Evolutionary conservation across 2,113 vertebrate species (phyloP).

Genomic region (Xiphophorus couchianus): DNA sequence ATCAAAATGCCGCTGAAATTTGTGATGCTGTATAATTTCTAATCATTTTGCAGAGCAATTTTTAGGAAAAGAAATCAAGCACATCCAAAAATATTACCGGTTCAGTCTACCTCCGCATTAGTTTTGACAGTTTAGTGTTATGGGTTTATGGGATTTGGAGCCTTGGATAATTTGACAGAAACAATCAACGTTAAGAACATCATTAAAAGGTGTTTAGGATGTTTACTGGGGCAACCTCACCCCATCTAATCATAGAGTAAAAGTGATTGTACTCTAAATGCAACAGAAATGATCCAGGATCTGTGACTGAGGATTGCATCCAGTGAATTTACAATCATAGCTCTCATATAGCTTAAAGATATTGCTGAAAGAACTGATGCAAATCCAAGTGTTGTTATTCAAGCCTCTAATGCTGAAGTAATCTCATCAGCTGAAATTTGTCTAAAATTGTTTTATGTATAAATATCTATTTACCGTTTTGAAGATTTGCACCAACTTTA

Average conservation of each 20-base stretch:
- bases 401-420: background rate
- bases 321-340: slow-evolving; percentile 6
- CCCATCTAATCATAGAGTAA: slow-evolving; percentile 32
- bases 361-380: background rate
- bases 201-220: slow-evolving; percentile 24
- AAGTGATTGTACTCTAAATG: slow-evolving; percentile 39
- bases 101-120: slow-evolving; percentile 17
- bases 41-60: slow-evolving; percentile 54
- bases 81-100: slow-evolving; percentile 46
- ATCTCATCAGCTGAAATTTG: background rate
- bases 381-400: background rate
- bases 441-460: background rate
- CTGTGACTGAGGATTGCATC: slow-evolving; percentile 36
- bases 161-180: slow-evolving; percentile 48
- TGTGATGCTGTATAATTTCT: slow-evolving; percentile 62
- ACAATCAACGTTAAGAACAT: slow-evolving; percentile 47
- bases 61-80: slow-evolving; percentile 20
- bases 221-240: slow-evolving; percentile 38
- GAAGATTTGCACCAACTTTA: too few relatives aligned
- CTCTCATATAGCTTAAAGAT: slow-evolving; percentile 2
- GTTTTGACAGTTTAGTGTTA: slow-evolving; percentile 31
- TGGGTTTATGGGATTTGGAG: slow-evolving; percentile 56
- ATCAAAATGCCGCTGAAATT: slow-evolving; percentile 67
- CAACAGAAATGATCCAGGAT: slow-evolving; percentile 42
- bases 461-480: too few relatives aligned